Percentiles rank a stretch among this genome's conserved stretches.
phyloP scores from a whole-genome alignment of 2,113 vertebrate species.

The Phrynocephalus versicolor region DNA sequence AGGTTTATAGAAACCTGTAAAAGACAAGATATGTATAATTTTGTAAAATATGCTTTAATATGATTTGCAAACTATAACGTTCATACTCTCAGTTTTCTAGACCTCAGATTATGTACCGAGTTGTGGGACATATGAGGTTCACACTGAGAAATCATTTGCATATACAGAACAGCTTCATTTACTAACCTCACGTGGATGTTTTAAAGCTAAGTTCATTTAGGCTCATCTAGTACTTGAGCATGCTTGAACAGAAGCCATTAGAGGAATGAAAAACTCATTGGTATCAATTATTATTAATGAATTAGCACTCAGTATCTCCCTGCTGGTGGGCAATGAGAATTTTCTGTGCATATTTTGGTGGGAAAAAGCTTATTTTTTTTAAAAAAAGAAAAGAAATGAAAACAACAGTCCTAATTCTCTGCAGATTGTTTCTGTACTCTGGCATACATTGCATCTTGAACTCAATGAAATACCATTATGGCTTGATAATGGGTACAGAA shows the following conservation, averaged over 20 bases:
- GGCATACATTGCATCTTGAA: conserved; percentile 59
- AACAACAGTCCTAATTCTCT: conserved; percentile 54
- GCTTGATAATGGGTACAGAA: conserved; percentile 55
- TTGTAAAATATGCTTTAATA: background rate
- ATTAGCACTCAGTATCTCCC: conserved; percentile 61
- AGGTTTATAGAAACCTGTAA: background rate
- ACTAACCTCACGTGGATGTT: conserved; percentile 53
- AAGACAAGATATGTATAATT: background rate
- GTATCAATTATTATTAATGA: conserved; percentile 59
- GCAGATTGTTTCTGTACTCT: conserved; percentile 40
- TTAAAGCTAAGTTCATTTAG: conserved; percentile 65
- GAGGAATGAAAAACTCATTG: conserved; percentile 66
- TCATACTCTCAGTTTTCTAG: background rate
- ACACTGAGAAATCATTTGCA: conserved; percentile 25
- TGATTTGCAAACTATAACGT: background rate
- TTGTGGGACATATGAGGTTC: background rate
- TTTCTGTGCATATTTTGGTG: conserved; percentile 48
- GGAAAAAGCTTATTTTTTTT: conserved; percentile 58
- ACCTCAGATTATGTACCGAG: background rate
- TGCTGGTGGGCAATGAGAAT: conserved; percentile 63
- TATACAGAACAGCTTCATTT: conserved; percentile 49
- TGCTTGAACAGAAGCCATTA: conserved; percentile 60
- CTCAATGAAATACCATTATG: conserved; percentile 61
- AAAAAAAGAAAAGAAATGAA: background rate
- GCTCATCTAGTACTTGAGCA: conserved; percentile 64